Evolutionary conservation across 1,140 invertebrate genomes (phyloP).

Genomic region (Mycetomoellerius zeteki): DNA sequence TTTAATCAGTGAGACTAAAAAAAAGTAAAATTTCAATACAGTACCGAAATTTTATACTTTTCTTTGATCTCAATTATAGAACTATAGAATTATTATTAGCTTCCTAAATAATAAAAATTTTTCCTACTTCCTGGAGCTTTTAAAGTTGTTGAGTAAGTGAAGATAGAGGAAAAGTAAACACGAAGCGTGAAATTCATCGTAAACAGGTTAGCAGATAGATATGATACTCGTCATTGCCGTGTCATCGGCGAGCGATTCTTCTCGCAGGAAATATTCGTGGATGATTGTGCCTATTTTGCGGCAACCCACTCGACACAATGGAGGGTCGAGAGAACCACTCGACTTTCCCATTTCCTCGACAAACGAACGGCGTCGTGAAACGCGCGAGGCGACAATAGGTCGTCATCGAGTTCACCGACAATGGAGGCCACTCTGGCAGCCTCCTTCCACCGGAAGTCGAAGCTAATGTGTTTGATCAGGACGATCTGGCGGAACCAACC

Average conservation of each 20-base stretch:
- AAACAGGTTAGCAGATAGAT: conserved; percentile 39
- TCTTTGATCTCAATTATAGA: background rate
- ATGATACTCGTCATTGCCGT: background rate
- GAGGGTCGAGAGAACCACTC: conserved; percentile 74
- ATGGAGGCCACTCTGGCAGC: conserved; percentile 63
- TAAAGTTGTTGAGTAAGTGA: background rate
- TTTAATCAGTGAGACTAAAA: no score
- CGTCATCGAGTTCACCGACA: conserved; percentile 62
- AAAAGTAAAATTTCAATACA: no score
- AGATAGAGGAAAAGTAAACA: conserved; percentile 5
- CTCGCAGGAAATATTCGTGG: conserved; percentile 69
- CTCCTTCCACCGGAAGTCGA: conserved; percentile 72
- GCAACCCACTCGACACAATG: conserved; percentile 56
- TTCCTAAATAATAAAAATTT: background rate
- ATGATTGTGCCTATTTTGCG: conserved; percentile 54
- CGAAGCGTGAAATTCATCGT: background rate
- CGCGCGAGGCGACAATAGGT: conserved; percentile 67
- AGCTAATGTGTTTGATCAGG: conserved; percentile 79
- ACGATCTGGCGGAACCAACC: conserved; percentile 56
- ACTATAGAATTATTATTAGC: background rate
- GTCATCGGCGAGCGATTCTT: conserved; percentile 39
- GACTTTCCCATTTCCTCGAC: conserved; percentile 78
- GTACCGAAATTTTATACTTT: background rate
- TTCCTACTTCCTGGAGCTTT: background rate
- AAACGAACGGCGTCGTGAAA: conserved; percentile 66